Percentiles rank a stretch among this genome's conserved stretches.
Conservation (phyloP, 2,888 invertebrate species). For the Ephialtes manifestator region DNA sequence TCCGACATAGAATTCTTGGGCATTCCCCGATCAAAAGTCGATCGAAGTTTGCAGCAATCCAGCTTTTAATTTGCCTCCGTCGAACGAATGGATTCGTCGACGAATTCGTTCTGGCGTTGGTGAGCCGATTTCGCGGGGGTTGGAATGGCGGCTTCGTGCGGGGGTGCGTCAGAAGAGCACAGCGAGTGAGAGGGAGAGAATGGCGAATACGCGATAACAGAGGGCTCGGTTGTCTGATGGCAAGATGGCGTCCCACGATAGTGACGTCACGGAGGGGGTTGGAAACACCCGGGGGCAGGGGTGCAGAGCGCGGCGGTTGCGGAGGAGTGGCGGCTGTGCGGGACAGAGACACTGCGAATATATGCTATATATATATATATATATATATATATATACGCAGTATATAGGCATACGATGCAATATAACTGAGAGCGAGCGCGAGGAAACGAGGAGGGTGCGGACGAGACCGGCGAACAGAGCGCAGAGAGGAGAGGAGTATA, state of each 20-base stretch:
- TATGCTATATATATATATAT: slow-evolving; percentile 19
- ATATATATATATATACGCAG: slow-evolving; percentile 14
- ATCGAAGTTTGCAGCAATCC: slow-evolving; percentile 30
- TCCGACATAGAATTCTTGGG: too few species aligned
- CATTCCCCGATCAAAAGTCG: neutral
- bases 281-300: slow-evolving; percentile 40
- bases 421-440: slow-evolving; percentile 40
- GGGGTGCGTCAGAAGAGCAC: slow-evolving; percentile 67
- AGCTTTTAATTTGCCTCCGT: slow-evolving; percentile 78
- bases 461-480: slow-evolving; percentile 62
- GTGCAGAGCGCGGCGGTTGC: slow-evolving; percentile 51
- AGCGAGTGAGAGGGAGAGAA: slow-evolving; percentile 74
- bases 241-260: slow-evolving; percentile 86
- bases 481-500: slow-evolving; percentile 78
- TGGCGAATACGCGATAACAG: slow-evolving; percentile 82
- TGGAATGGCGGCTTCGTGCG: slow-evolving; percentile 54
- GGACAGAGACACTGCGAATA: slow-evolving; percentile 43
- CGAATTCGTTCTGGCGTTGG: slow-evolving; percentile 49
- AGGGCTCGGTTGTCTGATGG: slow-evolving; percentile 85
- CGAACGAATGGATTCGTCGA: slow-evolving; percentile 66
- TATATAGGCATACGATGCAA: slow-evolving; percentile 15
- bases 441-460: slow-evolving; percentile 69
- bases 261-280: slow-evolving; percentile 82
- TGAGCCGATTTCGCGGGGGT: slow-evolving; percentile 55
- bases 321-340: slow-evolving; percentile 57